Conservation (phyloP, 2,113 vertebrate genomes). For the Microtus richardsoni region DNA sequence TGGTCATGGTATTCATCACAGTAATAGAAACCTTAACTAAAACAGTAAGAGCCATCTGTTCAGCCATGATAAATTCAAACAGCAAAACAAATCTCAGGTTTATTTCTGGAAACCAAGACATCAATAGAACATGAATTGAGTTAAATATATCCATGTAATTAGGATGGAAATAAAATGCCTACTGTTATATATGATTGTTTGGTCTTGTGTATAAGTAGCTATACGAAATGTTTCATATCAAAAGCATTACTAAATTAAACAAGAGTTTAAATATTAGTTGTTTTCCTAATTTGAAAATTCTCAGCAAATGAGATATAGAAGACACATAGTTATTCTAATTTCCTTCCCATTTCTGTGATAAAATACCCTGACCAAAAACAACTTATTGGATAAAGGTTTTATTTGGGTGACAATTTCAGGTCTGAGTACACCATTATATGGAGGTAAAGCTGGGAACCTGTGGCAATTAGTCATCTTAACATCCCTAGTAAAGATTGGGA, state of each 20-base stretch:
- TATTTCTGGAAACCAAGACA: conserved; percentile 64
- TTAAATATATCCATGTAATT: conserved; percentile 48
- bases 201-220: not conserved
- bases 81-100: not conserved
- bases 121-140: conserved; percentile 60
- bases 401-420: not conserved
- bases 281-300: not conserved
- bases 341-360: not conserved
- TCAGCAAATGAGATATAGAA: not conserved
- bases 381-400: not conserved
- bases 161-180: conserved; percentile 20
- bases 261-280: conserved; percentile 8
- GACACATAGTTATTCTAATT: not conserved
- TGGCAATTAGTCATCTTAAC: not conserved
- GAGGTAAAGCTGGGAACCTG: too few species aligned
- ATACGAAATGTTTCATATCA: not conserved
- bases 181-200: conserved; percentile 16
- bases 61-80: not conserved
- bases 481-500: not conserved
- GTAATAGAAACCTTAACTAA: not conserved
- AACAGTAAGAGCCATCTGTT: not conserved
- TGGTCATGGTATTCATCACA: not conserved
- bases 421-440: too few species aligned
- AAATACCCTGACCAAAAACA: not conserved
- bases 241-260: conserved; percentile 52